Base-by-base conservation (phyloP, 2,888 invertebrate genomes). In the Pachliopta kotzebuea region DNA sequence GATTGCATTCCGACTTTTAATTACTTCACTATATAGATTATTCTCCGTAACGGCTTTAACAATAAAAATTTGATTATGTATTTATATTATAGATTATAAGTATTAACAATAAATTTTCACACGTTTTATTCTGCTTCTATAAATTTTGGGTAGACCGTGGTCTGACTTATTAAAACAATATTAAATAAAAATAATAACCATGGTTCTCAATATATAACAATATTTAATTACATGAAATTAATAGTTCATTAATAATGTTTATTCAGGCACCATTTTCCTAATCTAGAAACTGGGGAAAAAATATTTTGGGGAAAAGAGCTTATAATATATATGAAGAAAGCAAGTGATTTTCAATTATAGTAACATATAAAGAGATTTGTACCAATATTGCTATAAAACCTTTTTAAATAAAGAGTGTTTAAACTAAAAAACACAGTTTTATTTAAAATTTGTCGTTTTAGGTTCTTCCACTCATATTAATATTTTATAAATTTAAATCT, bases 261-360 rank as follows among this genome's bases (percentile, higher is more conserved):
- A 77, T 81, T 80, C 76, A 88, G 88, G 88, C 89, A 89, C 88
- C 82, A 70, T 86, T 83, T 76, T 83, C 85, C 87, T 87, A 89
- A 79, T 77, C 85, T 87, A 86, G 80, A 69, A 76, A 63, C 52
- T 49, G 23, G 56, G 20, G 54, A 56, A 61, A 56, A 60, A 31
- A 56, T 64, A 14, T 55, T 37, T 57, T 2, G 18, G 59, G 64
- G 21, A 63, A 59, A 23, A 37, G 37, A 11, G 14, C 11, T 37
- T 37, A 60, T 66, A 45, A 61, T 58, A 67, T 26, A 59, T 55
- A 61, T 53, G 49, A 53, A 53, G 26, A 53, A 45, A 45, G 45
- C 45, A 45, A n/a, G 45, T 45, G 6, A 45, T 45, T 18, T 45
- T n/a, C 7, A n/a, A 45, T n/a, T 45, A n/a, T n/a, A 45, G 18